Percentiles rank a stretch among this genome's conserved stretches.
These are phyloP conservation scores for Sipha flava DNA, from an alignment of 1,140 invertebrate species.

Conservation along the genomic window DNA sequence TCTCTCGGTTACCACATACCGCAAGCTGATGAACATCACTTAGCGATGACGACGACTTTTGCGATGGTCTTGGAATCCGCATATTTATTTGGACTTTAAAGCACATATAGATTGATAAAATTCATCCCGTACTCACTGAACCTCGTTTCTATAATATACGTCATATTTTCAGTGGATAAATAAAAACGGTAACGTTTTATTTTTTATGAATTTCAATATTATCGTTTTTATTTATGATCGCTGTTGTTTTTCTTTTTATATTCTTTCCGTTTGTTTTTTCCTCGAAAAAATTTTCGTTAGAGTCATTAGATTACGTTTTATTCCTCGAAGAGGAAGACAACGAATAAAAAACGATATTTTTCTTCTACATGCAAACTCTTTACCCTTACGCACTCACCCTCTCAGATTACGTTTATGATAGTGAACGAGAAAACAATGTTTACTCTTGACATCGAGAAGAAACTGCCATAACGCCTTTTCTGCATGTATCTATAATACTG, in stretches of 20 bases:
- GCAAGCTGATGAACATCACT: too few species aligned
- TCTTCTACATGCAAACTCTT: neutral
- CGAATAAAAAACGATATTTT: constrained; percentile 1
- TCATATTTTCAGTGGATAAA: neutral
- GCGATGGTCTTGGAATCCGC: too few species aligned
- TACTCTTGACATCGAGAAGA: neutral
- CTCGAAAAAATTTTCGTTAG: neutral
- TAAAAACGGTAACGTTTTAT: too few species aligned
- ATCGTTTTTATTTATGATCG: too few species aligned
- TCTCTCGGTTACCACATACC: too few species aligned
- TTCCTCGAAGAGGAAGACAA: neutral
- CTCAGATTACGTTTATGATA: neutral
- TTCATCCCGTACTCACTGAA: too few species aligned
- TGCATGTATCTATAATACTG: neutral
- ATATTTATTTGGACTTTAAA: too few species aligned
- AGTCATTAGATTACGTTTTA: neutral
- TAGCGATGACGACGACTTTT: too few species aligned
- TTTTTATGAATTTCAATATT: neutral
- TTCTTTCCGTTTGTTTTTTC: neutral
- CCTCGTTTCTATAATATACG: too few species aligned
- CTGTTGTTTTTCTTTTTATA: neutral
- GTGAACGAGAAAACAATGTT: constrained; percentile 6
- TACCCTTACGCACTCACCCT: neutral
- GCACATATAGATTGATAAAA: too few species aligned
- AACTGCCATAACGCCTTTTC: neutral